Conservation (phyloP, 2,888 invertebrate genomes). For the Petrophora chlorosata region DNA sequence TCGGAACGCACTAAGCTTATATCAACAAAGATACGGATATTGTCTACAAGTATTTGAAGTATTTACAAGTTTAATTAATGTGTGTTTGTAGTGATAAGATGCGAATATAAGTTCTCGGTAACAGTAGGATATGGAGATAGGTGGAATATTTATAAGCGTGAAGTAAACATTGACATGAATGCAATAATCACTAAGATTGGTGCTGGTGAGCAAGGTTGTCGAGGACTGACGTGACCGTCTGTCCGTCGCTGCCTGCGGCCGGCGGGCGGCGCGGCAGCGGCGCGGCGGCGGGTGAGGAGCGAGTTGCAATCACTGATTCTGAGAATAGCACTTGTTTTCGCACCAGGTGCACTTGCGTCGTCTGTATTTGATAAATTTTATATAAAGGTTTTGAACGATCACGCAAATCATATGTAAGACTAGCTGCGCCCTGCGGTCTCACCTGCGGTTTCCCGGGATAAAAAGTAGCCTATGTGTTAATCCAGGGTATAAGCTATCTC, state of each 20-base stretch:
- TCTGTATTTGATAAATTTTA: constrained; percentile 44
- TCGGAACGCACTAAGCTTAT: constrained; percentile 37
- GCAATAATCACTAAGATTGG: not conserved
- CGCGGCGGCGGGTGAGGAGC: constrained; percentile 37
- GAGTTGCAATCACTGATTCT: constrained; percentile 66
- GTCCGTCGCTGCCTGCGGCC: too few relatives aligned
- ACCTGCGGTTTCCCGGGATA: not conserved
- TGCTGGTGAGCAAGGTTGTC: not conserved
- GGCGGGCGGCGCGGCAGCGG: too few relatives aligned
- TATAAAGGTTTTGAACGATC: constrained; percentile 5
- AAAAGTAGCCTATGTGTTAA: too few relatives aligned
- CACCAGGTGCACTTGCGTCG: constrained; percentile 62
- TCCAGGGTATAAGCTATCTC: too few relatives aligned
- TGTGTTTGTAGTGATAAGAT: constrained; percentile 17
- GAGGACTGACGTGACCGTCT: constrained; percentile 5
- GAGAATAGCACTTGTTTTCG: constrained; percentile 64
- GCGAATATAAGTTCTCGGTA: not conserved
- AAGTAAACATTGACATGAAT: not conserved
- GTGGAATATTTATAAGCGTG: not conserved
- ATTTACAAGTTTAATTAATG: constrained; percentile 15
- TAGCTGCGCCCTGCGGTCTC: too few relatives aligned
- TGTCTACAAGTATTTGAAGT: constrained; percentile 19
- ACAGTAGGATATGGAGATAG: not conserved
- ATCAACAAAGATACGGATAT: constrained; percentile 36
- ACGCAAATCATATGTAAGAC: constrained; percentile 2